phyloP scores from a whole-genome alignment of 2,113 vertebrate species.

The Motacilla tschutschensis region DNA sequence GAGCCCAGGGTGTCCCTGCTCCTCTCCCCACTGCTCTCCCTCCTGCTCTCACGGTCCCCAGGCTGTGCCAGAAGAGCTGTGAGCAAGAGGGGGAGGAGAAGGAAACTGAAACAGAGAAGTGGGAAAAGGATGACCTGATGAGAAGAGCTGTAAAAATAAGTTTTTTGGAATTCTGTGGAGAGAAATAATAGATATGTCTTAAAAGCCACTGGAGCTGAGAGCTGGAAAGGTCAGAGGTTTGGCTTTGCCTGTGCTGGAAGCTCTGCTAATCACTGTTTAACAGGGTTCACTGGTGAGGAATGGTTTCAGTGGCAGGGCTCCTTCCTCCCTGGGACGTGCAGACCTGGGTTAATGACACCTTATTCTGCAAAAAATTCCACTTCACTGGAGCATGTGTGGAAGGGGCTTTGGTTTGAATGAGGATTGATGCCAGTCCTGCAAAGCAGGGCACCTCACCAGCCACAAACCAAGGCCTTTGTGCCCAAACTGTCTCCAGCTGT shows the following conservation, averaged over 20 bases:
- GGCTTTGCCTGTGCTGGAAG: not conserved
- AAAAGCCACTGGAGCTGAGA: not conserved
- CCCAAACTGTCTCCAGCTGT: not conserved
- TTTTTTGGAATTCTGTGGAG: not conserved
- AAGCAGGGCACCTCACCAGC: not conserved
- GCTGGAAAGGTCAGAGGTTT: not conserved
- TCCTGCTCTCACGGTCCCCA: not conserved
- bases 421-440: constrained; percentile 66
- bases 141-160: not conserved
- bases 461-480: not conserved
- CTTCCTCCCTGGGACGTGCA: not conserved
- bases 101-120: not conserved
- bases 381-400: constrained; percentile 71
- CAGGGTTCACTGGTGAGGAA: constrained; percentile 45
- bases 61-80: not conserved
- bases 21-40: not conserved
- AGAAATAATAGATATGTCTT: not conserved
- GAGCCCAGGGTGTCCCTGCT: not conserved
- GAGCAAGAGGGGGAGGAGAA: not conserved
- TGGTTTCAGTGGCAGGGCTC: constrained; percentile 10
- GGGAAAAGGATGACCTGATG: accelerated
- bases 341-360: constrained; percentile 74
- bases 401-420: constrained; percentile 66
- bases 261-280: constrained; percentile 60
- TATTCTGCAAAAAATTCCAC: constrained; percentile 77